Percentiles rank a stretch among this genome's conserved stretches.
Conservation (phyloP, 2,113 vertebrate species). For the Sebastes fasciatus region DNA sequence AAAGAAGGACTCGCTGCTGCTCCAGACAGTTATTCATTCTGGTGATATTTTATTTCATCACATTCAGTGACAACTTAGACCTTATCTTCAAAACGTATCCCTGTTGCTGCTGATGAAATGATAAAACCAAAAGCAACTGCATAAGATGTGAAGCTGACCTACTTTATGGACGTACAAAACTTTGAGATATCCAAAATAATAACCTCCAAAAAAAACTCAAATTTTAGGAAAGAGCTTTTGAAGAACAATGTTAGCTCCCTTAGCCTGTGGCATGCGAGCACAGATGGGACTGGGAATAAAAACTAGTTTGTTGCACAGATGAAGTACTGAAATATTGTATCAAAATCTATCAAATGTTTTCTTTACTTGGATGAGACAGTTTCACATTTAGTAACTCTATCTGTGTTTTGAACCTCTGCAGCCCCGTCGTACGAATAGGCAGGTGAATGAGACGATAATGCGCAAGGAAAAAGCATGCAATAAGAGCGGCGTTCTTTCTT, state of each 20-base stretch:
- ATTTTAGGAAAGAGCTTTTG: neutral
- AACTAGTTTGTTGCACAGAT: neutral
- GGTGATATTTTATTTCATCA: neutral
- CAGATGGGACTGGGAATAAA: neutral
- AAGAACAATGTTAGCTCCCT: neutral
- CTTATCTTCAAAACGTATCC: too few species aligned
- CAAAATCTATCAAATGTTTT: neutral
- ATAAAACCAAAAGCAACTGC: neutral
- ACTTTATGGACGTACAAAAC: neutral
- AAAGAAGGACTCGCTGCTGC: neutral
- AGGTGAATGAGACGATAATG: too few species aligned
- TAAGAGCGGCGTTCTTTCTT: too few species aligned
- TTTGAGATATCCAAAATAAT: neutral
- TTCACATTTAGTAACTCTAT: neutral
- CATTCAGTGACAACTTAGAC: neutral
- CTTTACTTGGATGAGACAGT: neutral
- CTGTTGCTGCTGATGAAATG: neutral
- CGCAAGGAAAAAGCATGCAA: too few species aligned
- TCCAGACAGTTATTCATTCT: neutral
- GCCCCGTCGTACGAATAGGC: too few species aligned
- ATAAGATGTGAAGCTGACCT: neutral
- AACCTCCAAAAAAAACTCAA: neutral
- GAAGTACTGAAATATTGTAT: neutral
- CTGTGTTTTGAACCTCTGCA: neutral
- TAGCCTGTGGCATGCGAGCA: neutral